phyloP scores from a whole-genome alignment of 2,113 vertebrate genomes.

The Saccopteryx leptura region DNA sequence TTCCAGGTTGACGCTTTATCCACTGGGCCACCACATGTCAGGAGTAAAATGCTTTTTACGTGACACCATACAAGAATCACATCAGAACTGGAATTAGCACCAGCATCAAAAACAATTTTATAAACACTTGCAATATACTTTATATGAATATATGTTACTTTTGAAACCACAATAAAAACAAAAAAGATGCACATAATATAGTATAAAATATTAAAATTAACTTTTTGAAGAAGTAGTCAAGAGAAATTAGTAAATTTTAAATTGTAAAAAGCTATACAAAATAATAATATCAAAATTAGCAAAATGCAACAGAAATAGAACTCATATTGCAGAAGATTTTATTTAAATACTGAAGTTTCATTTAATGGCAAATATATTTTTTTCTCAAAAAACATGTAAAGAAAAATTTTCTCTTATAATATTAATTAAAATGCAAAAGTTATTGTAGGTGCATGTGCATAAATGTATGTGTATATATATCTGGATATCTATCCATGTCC shows the following conservation, averaged over 20 bases:
- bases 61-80: too few species aligned
- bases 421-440: background rate
- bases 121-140: background rate
- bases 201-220: background rate
- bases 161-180: background rate
- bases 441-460: background rate
- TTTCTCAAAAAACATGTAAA: background rate
- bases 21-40: too few species aligned
- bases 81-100: too few species aligned
- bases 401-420: background rate
- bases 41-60: too few species aligned
- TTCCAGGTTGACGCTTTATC: too few species aligned
- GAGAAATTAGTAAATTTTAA: background rate
- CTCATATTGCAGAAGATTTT: background rate
- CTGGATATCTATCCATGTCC: background rate
- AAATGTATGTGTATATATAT: background rate
- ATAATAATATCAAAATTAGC: conserved; percentile 1
- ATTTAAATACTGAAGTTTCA: background rate
- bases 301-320: background rate
- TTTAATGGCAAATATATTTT: background rate
- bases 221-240: background rate
- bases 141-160: background rate
- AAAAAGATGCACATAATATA: background rate
- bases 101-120: background rate
- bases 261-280: background rate